A percentile compares a stretch with the other conserved stretches of the same genome.
phyloP scores from a whole-genome alignment of 1,140 invertebrate genomes.

The Drosophila punjabiensis region DNA sequence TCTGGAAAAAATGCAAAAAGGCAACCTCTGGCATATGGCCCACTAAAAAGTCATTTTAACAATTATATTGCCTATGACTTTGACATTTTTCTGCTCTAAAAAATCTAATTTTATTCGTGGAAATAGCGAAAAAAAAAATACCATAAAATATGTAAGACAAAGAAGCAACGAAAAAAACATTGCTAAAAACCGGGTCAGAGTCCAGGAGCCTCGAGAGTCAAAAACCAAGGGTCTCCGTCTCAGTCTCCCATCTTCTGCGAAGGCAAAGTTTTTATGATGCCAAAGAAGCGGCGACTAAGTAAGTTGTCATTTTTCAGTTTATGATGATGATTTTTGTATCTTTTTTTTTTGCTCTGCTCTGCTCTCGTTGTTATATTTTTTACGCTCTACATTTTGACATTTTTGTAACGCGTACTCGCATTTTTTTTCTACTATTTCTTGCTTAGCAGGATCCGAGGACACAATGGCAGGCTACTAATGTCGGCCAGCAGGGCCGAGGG shows the following conservation, averaged over 20 bases:
- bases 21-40: constrained; percentile 41
- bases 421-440: constrained; percentile 36
- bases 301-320: constrained; percentile 69
- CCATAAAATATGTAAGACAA: constrained; percentile 46
- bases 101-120: constrained; percentile 80
- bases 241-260: constrained; percentile 24
- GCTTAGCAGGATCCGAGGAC: constrained; percentile 11
- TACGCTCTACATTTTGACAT: constrained; percentile 73
- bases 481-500: constrained; percentile 56
- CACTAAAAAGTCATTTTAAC: constrained; percentile 55
- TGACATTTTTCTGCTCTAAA: constrained; percentile 70
- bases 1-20: constrained; percentile 41
- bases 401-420: constrained; percentile 13
- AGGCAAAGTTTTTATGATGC: constrained; percentile 53
- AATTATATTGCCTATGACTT: constrained; percentile 47
- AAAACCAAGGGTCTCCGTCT: constrained; percentile 20
- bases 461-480: constrained; percentile 71
- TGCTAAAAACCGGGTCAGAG: constrained; percentile 59
- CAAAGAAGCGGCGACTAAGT: constrained; percentile 53
- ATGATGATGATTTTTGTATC: constrained; percentile 64
- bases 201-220: constrained; percentile 14
- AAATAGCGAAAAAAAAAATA: constrained; percentile 55
- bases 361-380: constrained; percentile 82
- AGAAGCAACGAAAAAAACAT: constrained; percentile 37
- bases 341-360: constrained; percentile 28